These are phyloP conservation scores for Pachyramphus minor DNA, from an alignment of 2,113 vertebrate species.

Conservation along the genomic window DNA sequence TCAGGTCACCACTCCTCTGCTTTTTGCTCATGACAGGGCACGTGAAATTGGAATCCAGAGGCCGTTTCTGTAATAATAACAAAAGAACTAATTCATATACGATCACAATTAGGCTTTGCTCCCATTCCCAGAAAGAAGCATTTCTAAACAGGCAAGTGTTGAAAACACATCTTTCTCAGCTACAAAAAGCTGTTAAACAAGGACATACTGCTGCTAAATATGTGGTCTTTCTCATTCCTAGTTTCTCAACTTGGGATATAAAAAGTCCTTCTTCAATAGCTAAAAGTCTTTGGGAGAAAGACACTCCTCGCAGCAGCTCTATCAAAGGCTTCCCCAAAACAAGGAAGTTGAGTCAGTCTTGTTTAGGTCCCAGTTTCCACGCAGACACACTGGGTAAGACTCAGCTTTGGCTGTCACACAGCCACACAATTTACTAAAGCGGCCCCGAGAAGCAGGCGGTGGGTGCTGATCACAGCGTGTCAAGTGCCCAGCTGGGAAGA, in stretches of 20 bases:
- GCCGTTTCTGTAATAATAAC: slow-evolving; percentile 73
- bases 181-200: background rate
- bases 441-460: rapidly evolving
- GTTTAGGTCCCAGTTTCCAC: background rate
- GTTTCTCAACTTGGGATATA: background rate
- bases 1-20: slow-evolving; percentile 83
- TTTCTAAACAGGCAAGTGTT: background rate
- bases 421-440: rapidly evolving
- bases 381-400: rapidly evolving
- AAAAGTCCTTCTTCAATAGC: background rate
- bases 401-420: background rate
- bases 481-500: background rate
- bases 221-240: too few relatives aligned
- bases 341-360: rapidly evolving
- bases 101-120: background rate
- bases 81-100: background rate
- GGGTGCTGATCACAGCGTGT: background rate
- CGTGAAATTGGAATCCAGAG: slow-evolving; percentile 74
- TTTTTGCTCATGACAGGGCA: slow-evolving; percentile 84
- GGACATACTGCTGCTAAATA: background rate
- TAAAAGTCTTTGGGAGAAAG: background rate
- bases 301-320: background rate
- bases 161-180: background rate
- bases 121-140: background rate
- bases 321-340: background rate